phyloP scores from a whole-genome alignment of 1,140 invertebrate species.

The Macrocentrus cingulum region DNA sequence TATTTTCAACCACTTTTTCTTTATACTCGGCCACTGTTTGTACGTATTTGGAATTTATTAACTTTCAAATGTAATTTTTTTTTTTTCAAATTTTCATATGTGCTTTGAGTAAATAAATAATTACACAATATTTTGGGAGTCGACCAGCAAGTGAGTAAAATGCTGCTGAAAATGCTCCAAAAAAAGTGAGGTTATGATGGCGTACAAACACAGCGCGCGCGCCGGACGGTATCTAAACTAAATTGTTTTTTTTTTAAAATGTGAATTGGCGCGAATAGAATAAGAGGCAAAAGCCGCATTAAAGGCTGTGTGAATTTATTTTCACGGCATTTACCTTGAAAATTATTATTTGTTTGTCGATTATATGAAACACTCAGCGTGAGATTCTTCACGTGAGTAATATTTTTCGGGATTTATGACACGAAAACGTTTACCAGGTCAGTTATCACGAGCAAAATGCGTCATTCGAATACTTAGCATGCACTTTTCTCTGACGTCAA shows the following conservation, averaged over 20 bases:
- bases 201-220: too few species aligned
- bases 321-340: too few species aligned
- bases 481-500: conserved; percentile 52
- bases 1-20: neutral
- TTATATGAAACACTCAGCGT: neutral
- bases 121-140: too few species aligned
- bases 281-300: neutral
- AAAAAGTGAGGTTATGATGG: too few species aligned
- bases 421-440: conserved; percentile 41
- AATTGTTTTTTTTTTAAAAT: too few species aligned
- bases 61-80: neutral
- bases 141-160: too few species aligned
- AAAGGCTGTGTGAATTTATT: neutral
- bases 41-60: neutral
- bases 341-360: neutral
- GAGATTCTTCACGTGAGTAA: neutral
- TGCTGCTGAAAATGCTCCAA: too few species aligned
- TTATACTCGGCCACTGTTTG: neutral
- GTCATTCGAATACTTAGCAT: conserved; percentile 54
- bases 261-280: too few species aligned
- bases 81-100: neutral
- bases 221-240: too few species aligned
- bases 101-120: too few species aligned
- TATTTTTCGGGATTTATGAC: neutral
- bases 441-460: conserved; percentile 48